These are phyloP conservation scores for Hymenopus coronatus DNA, from an alignment of 2,888 invertebrate genomes.

Conservation along the genomic window DNA sequence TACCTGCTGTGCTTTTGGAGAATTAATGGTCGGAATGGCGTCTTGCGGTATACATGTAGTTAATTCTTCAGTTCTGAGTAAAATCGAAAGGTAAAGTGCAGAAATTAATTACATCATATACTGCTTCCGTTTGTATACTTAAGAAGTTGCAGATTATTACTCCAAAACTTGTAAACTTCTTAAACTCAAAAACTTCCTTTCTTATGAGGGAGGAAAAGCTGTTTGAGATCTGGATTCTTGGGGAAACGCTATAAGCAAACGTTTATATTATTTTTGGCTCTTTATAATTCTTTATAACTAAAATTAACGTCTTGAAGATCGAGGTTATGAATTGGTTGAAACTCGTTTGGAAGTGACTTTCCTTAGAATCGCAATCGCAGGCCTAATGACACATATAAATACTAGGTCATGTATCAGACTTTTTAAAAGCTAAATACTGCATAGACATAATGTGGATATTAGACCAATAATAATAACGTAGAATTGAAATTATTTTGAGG, in stretches of 20 bases:
- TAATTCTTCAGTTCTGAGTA: neutral
- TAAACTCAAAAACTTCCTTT: neutral
- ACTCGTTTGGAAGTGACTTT: too few relatives aligned
- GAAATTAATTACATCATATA: neutral
- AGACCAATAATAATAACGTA: too few relatives aligned
- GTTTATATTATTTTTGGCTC: too few relatives aligned
- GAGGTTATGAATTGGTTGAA: too few relatives aligned
- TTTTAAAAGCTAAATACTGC: too few relatives aligned
- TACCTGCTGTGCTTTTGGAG: neutral
- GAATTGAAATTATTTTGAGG: too few relatives aligned
- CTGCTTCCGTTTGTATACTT: neutral
- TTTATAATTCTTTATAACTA: too few relatives aligned
- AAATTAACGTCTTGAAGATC: too few relatives aligned
- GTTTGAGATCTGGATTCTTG: neutral
- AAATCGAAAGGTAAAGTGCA: conserved; percentile 1
- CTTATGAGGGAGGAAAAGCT: neutral
- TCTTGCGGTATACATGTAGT: conserved; percentile 2
- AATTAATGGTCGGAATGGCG: neutral
- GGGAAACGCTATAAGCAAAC: neutral
- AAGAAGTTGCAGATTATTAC: neutral
- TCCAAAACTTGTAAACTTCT: neutral
- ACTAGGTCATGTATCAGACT: too few relatives aligned
- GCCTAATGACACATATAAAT: too few relatives aligned
- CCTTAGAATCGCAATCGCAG: too few relatives aligned
- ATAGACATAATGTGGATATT: too few relatives aligned